Evolutionary conservation across 2,797 vertebrate genomes (phyloP).

Genomic region (Anabas testudineus): DNA sequence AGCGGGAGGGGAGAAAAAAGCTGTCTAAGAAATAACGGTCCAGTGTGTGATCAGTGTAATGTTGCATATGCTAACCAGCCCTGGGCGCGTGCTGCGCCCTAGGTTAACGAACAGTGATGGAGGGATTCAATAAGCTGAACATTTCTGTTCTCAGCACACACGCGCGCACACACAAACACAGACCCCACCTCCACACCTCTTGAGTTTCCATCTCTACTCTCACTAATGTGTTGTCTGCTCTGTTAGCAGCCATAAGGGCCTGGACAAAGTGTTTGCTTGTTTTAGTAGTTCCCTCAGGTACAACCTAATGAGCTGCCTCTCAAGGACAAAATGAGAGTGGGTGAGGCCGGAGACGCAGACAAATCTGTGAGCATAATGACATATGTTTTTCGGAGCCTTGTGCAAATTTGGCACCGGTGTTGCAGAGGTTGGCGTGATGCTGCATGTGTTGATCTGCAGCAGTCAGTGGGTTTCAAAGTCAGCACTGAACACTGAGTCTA

Average conservation of each 20-base stretch:
- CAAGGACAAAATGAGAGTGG: constrained; percentile 64
- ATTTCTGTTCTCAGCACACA: constrained; percentile 21
- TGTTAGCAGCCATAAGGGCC: constrained; percentile 60
- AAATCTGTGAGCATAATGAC: constrained; percentile 24
- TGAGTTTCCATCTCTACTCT: constrained; percentile 57
- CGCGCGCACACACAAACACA: constrained; percentile 28
- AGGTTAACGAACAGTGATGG: constrained; percentile 72
- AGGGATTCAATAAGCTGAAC: constrained; percentile 55
- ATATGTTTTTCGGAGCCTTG: constrained; percentile 37
- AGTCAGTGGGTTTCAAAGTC: constrained; percentile 25
- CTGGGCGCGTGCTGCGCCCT: constrained; percentile 34
- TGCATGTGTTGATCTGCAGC: not conserved
- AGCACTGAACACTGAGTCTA: constrained; percentile 5
- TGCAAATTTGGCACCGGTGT: not conserved
- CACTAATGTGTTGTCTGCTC: constrained; percentile 70
- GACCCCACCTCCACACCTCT: constrained; percentile 30
- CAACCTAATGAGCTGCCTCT: constrained; percentile 76
- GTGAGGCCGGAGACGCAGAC: constrained; percentile 14
- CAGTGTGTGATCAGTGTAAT: constrained; percentile 61
- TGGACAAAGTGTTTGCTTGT: constrained; percentile 76
- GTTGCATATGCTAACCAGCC: constrained; percentile 53
- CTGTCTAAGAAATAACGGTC: constrained; percentile 38
- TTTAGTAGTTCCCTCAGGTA: constrained; percentile 69
- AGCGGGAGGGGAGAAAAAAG: constrained; percentile 28
- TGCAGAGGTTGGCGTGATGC: constrained; percentile 17